Conservation (phyloP, 2,888 invertebrate genomes). For the Tiliacea aurago region DNA sequence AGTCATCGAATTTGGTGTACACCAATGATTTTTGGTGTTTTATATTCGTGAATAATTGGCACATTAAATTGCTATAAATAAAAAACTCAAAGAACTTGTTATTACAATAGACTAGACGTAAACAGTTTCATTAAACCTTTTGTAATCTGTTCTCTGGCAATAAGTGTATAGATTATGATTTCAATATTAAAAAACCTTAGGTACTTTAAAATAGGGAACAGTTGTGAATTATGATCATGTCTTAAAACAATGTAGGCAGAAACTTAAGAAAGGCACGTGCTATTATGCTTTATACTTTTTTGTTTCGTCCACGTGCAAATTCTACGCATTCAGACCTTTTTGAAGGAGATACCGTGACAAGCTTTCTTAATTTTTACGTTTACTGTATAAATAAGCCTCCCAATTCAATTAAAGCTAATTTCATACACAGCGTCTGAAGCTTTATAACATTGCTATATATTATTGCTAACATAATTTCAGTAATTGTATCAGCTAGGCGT, state of each 20-base stretch:
- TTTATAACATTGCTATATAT: constrained; percentile 33
- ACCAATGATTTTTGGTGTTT: too few relatives aligned
- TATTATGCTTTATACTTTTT: not conserved
- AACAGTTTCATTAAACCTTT: too few relatives aligned
- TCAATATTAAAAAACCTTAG: too few relatives aligned
- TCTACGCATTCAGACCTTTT: not conserved
- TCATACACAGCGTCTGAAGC: not conserved
- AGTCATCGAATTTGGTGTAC: too few relatives aligned
- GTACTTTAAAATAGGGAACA: too few relatives aligned
- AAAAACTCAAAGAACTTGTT: too few relatives aligned
- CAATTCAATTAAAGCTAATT: constrained; percentile 2
- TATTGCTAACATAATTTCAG: constrained; percentile 34
- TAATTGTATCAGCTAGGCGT: constrained; percentile 37
- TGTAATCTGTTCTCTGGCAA: too few relatives aligned
- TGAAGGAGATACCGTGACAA: not conserved
- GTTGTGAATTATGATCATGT: too few relatives aligned
- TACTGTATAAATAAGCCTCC: not conserved
- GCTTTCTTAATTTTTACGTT: not conserved
- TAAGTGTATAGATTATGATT: too few relatives aligned
- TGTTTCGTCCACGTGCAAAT: not conserved
- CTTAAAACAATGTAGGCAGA: not conserved
- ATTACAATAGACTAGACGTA: too few relatives aligned
- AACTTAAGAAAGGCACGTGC: not conserved
- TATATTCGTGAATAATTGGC: too few relatives aligned
- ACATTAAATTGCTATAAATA: too few relatives aligned